A percentile compares a stretch with the other conserved stretches of the same genome.
Conservation (phyloP, 2,888 invertebrate species). For the Leucoma salicis region DNA sequence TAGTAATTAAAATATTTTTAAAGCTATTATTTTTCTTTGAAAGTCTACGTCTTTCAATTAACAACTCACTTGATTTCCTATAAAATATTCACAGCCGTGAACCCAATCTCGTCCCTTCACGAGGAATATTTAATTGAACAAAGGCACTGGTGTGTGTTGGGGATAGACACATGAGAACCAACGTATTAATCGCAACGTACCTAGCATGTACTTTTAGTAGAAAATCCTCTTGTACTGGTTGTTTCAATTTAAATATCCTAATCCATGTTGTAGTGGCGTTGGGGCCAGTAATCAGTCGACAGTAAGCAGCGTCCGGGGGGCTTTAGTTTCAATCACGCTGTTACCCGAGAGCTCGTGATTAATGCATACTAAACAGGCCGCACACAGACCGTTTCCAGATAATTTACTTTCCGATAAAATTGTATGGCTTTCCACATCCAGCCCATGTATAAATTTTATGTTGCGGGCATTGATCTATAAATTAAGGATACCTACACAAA, state of each 20-base stretch:
- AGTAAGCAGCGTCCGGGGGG: constrained; percentile 60
- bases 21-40: background rate
- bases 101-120: constrained; percentile 15
- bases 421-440: constrained; percentile 17
- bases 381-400: constrained; percentile 47
- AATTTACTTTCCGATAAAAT: constrained; percentile 43
- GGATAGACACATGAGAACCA: background rate
- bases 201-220: constrained; percentile 17
- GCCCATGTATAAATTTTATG: constrained; percentile 27
- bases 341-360: constrained; percentile 65
- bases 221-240: constrained; percentile 36
- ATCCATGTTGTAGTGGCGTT: constrained; percentile 53
- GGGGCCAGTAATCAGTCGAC: constrained; percentile 67
- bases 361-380: constrained; percentile 78
- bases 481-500: too few relatives aligned
- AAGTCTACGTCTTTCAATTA: constrained; percentile 23
- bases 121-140: constrained; percentile 21
- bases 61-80: constrained; percentile 16
- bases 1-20: too few relatives aligned
- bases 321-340: constrained; percentile 78
- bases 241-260: constrained; percentile 66
- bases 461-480: too few relatives aligned
- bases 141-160: constrained; percentile 15
- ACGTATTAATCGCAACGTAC: constrained; percentile 1
- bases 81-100: constrained; percentile 26